A percentile compares a stretch with the other conserved stretches of the same genome.
phyloP scores from a whole-genome alignment of 2,113 vertebrate species.

The Vulpes vulpes region DNA sequence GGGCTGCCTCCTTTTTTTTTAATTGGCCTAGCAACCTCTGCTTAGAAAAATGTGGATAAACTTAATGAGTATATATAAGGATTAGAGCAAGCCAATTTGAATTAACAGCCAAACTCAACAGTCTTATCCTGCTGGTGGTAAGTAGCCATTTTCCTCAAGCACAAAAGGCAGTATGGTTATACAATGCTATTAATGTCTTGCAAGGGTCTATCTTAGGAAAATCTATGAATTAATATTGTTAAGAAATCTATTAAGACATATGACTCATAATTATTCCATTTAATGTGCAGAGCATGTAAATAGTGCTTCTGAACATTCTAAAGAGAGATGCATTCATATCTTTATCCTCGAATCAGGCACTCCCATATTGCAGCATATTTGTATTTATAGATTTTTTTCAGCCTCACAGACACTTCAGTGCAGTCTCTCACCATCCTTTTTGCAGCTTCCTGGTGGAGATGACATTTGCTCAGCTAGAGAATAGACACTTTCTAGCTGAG shows the following conservation, averaged over 20 bases:
- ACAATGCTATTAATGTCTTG: conserved; percentile 46
- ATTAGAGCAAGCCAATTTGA: conserved; percentile 52
- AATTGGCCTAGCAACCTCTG: background rate
- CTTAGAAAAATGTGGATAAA: conserved; percentile 57
- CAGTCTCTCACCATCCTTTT: conserved; percentile 77
- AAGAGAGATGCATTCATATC: conserved; percentile 44
- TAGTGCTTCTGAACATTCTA: conserved; percentile 46
- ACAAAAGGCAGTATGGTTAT: conserved; percentile 55
- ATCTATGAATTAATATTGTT: conserved; percentile 63
- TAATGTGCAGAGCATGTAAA: conserved; percentile 27
- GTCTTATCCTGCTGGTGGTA: background rate
- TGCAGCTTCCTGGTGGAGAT: conserved; percentile 79
- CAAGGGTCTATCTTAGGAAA: conserved; percentile 48
- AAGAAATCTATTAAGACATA: conserved; percentile 54
- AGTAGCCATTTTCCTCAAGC: conserved; percentile 69
- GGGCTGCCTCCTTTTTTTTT: background rate
- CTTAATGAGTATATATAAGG: background rate
- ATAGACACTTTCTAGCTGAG: conserved; percentile 82
- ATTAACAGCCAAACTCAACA: conserved; percentile 55
- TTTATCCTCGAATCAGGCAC: conserved; percentile 76
- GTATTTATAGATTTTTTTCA: conserved; percentile 78
- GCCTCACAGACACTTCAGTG: conserved; percentile 75
- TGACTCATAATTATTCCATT: conserved; percentile 46
- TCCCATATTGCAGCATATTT: conserved; percentile 75
- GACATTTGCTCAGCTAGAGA: conserved; percentile 83